Percentiles rank a stretch among this genome's conserved stretches.
Conservation (phyloP, 2,797 vertebrate genomes). For the Spondyliosoma cantharus region DNA sequence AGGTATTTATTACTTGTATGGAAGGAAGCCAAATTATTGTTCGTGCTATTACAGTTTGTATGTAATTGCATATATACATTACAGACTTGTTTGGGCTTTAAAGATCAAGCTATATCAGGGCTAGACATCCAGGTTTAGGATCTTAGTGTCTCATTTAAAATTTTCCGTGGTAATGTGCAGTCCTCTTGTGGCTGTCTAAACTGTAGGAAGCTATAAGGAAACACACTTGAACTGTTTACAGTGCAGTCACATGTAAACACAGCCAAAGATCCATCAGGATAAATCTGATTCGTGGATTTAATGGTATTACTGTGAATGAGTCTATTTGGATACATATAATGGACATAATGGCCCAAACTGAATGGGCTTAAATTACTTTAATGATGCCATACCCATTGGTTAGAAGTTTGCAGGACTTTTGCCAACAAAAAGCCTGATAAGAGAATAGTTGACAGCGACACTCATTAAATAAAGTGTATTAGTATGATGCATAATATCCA, state of each 20-base stretch:
- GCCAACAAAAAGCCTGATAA: conserved; percentile 11
- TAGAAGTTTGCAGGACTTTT: background rate
- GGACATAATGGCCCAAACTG: conserved; percentile 22
- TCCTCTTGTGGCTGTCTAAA: conserved; percentile 11
- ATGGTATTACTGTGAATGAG: conserved; percentile 26
- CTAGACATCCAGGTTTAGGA: background rate
- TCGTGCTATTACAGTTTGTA: background rate
- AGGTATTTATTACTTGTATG: background rate
- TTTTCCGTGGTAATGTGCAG: background rate
- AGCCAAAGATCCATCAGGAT: conserved; percentile 9
- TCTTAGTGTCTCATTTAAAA: background rate
- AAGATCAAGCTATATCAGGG: background rate
- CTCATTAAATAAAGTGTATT: background rate
- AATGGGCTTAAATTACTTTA: conserved; percentile 21
- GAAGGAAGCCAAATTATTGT: background rate
- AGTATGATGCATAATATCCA: background rate
- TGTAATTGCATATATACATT: conserved; percentile 1
- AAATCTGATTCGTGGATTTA: conserved; percentile 1
- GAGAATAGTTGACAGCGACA: conserved; percentile 2
- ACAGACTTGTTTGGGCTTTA: background rate
- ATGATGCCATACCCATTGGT: conserved; percentile 4
- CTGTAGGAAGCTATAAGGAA: conserved; percentile 8
- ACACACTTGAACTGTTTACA: conserved; percentile 14
- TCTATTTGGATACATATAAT: conserved; percentile 21
- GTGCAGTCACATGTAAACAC: background rate